Evolutionary conservation across 2,888 invertebrate species (phyloP).

Genomic region (Hydrotaea diabolus): DNA sequence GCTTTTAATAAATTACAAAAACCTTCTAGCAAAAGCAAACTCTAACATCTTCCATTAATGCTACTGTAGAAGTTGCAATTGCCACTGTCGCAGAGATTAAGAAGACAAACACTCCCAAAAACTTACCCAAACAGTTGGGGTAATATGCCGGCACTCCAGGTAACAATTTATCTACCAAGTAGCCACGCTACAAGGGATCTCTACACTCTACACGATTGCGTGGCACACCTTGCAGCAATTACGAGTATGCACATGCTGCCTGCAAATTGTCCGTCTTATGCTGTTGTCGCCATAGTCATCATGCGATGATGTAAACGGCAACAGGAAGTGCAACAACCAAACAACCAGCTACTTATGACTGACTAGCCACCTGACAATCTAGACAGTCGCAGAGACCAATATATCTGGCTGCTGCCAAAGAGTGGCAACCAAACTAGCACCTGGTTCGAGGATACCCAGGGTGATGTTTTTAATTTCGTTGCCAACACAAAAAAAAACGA

Average conservation of each 20-base stretch:
- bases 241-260: neutral
- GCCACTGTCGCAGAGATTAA: slow-evolving; percentile 1
- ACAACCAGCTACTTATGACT: no score
- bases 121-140: neutral
- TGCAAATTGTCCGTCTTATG: neutral
- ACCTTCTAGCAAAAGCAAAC: neutral
- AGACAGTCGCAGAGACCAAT: neutral
- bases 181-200: neutral
- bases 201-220: neutral
- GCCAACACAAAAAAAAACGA: neutral
- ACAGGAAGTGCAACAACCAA: slow-evolving; percentile 8
- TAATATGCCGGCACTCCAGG: neutral
- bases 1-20: neutral
- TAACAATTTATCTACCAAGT: neutral
- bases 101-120: slow-evolving; percentile 8
- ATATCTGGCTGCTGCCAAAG: neutral
- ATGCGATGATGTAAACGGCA: neutral
- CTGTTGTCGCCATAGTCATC: neutral
- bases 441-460: neutral
- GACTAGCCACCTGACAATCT: neutral
- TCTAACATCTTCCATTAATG: neutral
- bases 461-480: neutral
- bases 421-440: neutral
- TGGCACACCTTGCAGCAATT: slow-evolving; percentile 3
- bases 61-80: neutral